Base-by-base conservation (phyloP, 2,888 invertebrate genomes). In the Noctua fimbriata region DNA sequence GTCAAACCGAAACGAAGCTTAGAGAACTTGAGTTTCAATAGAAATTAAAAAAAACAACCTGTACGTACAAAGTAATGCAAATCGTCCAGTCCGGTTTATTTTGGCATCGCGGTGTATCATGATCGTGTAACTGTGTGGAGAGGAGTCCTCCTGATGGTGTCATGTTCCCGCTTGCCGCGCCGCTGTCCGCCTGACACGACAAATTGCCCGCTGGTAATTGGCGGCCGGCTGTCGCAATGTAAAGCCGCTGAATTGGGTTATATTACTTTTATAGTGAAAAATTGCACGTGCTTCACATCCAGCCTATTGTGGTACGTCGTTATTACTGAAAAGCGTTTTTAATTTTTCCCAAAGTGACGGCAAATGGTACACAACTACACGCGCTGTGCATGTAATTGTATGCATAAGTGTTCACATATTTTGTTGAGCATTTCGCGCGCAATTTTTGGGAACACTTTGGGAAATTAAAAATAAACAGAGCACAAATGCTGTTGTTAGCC, bases 161-260 rank as follows among this genome's bases (percentile, higher is more conserved):
- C 91, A 91, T 91, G 92, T 92, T 89, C 76, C 82, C 83, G 78
- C 84, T 78, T 66, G 83, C 75, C 87, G 85, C 81, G 86, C 81
- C 89, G 90, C 90, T 80, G 84, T 88, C 89, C 83, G 86, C 91
- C 90, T 92, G 92, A 92, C 91, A 89, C 91, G 89, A 92, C 93
- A 94, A 94, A 94, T 93, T 93, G 93, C 91, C 89, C 80, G 78
- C 89, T 85, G 87, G 91, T 93, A 93, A 93, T 93, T 93, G 92
- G 92, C 91, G 87, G 92, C 91, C 84, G 85, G 88, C 90, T 91
- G 91, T 91, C 90, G 87, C 89, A 87, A 90, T 90, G 88, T 87
- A 89, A 88, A 91, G 82, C 91, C 85, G 82, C 88, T 81, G 85
- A 89, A 91, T 90, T 89, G 89, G 88, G 87, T 88, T 89, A 88